These are phyloP conservation scores for Drosophila tristis DNA, from an alignment of 1,140 invertebrate species.

Conservation along the genomic window DNA sequence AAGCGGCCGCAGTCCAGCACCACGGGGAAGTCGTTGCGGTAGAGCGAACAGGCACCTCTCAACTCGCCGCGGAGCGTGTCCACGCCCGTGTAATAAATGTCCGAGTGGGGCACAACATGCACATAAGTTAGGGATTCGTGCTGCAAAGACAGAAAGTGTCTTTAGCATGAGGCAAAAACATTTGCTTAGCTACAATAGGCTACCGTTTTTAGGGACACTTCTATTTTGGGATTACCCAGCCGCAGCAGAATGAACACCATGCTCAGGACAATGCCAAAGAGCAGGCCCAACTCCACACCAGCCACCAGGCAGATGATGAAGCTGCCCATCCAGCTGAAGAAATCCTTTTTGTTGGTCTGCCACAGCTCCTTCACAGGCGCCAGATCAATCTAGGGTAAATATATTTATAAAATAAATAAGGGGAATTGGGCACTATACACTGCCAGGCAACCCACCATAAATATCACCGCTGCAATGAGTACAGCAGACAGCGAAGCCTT, in stretches of 20 bases:
- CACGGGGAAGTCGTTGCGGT: conserved; percentile 84
- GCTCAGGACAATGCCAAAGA: conserved; percentile 93
- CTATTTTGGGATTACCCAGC: conserved; percentile 90
- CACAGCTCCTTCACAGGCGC: conserved; percentile 89
- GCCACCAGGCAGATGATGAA: conserved; percentile 91
- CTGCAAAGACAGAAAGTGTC: conserved; percentile 20
- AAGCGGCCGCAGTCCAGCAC: conserved; percentile 87
- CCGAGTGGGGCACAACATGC: conserved; percentile 86
- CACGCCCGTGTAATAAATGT: conserved; percentile 88
- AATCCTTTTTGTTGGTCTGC: conserved; percentile 89
- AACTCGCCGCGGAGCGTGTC: conserved; percentile 86
- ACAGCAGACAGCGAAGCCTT: conserved; percentile 91
- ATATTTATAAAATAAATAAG: background rate
- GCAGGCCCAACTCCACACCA: conserved; percentile 94
- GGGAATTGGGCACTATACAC: too few relatives aligned
- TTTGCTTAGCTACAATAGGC: background rate
- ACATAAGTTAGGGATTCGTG: conserved; percentile 84
- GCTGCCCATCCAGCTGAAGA: conserved; percentile 90
- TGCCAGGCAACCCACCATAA: conserved; percentile 88
- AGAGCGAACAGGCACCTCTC: conserved; percentile 82
- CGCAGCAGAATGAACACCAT: conserved; percentile 92
- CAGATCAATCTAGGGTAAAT: conserved; percentile 87
- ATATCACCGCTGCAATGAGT: conserved; percentile 94
- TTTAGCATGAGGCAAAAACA: background rate
- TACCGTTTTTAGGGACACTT: conserved; percentile 87